Conservation (phyloP, 2,888 invertebrate species). For the Sminthurinus aureus region DNA sequence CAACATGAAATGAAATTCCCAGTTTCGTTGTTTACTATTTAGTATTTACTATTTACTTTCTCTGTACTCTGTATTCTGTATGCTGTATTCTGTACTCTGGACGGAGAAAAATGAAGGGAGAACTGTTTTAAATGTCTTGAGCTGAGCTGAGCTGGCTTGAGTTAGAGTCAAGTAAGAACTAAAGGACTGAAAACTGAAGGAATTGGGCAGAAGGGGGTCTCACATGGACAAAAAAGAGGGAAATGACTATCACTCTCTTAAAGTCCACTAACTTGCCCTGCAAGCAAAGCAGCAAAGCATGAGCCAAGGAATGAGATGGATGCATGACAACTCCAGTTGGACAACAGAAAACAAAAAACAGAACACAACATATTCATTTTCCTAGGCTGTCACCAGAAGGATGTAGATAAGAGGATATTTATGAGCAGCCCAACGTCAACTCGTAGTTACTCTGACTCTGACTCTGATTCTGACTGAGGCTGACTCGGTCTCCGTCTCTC, state of each 20-base stretch:
- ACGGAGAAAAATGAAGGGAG: too few species aligned
- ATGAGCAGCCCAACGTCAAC: constrained; percentile 29
- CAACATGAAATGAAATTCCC: not conserved
- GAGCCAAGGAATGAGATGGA: constrained; percentile 15
- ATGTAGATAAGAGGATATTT: constrained; percentile 42
- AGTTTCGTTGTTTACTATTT: not conserved
- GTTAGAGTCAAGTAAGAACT: too few species aligned
- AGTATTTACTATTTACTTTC: not conserved
- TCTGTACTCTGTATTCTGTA: too few species aligned
- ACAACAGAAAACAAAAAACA: not conserved
- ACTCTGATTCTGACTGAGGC: not conserved
- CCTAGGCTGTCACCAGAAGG: constrained; percentile 40
- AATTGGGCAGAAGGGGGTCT: constrained; percentile 36
- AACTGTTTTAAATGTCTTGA: too few species aligned
- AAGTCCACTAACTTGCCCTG: not conserved
- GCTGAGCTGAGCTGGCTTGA: too few species aligned
- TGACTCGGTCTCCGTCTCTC: not conserved
- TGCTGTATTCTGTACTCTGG: too few species aligned
- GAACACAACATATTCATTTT: constrained; percentile 38
- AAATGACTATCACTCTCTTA: not conserved
- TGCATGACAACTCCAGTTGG: constrained; percentile 29
- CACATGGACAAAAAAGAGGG: not conserved
- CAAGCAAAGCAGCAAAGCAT: not conserved
- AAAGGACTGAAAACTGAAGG: too few species aligned
- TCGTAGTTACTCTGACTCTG: not conserved